Conservation (phyloP, 1,140 invertebrate genomes). For the Oedothorax gibbosus region DNA sequence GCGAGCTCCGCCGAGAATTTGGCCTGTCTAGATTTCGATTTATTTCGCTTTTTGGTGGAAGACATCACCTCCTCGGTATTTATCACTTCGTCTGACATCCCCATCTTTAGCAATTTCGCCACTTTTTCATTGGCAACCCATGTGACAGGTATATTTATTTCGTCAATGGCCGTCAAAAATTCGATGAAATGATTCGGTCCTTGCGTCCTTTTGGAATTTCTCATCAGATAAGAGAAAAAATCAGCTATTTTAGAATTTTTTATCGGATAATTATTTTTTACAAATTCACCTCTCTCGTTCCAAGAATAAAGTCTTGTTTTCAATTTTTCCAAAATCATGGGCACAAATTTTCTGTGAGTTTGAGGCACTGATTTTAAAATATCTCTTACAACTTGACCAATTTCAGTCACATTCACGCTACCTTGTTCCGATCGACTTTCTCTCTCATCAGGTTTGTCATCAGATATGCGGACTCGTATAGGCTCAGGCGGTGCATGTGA, state of each 20-base stretch:
- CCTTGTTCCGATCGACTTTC: not conserved
- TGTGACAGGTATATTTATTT: not conserved
- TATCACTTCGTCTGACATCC: not conserved
- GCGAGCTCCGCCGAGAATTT: not conserved
- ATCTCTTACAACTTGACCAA: not conserved
- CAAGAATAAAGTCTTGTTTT: constrained; percentile 1
- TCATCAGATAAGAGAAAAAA: not conserved
- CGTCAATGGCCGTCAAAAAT: not conserved
- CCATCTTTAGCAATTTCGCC: not conserved
- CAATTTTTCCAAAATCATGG: constrained; percentile 20
- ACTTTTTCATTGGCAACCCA: not conserved
- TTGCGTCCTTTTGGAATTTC: not conserved
- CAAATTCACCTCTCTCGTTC: not conserved
- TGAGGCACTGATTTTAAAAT: not conserved
- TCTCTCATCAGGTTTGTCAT: not conserved
- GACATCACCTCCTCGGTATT: no score
- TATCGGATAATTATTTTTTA: not conserved
- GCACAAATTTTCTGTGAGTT: constrained; percentile 2
- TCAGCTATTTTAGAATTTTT: not conserved
- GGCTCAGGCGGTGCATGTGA: constrained; percentile 6
- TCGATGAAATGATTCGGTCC: not conserved
- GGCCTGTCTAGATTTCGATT: not conserved
- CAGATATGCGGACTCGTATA: not conserved
- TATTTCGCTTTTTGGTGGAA: not conserved
- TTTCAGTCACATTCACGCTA: not conserved